These are phyloP conservation scores for Physocephala rufipes DNA, from an alignment of 2,888 invertebrate species.

Conservation along the genomic window DNA sequence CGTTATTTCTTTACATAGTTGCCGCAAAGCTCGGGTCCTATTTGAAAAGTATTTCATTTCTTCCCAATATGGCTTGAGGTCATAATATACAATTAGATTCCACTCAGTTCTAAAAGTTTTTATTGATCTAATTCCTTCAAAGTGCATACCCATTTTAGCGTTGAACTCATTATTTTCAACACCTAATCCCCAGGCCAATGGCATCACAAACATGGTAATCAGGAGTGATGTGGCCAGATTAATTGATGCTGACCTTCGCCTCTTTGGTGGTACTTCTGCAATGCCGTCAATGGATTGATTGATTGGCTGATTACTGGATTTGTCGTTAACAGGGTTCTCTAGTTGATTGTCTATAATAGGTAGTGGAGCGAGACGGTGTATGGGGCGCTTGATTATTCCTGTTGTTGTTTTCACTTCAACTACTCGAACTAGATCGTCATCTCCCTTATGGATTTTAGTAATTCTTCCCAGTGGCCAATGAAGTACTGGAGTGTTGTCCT, in stretches of 20 bases:
- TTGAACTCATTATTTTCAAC: conserved; percentile 12
- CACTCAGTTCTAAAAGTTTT: conserved; percentile 3
- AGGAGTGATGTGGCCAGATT: not conserved
- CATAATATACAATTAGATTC: conserved; percentile 10
- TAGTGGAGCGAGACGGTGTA: conserved; percentile 2
- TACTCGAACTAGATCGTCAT: too few species aligned
- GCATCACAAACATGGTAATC: not conserved
- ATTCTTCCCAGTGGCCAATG: conserved; percentile 15
- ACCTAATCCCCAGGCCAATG: not conserved
- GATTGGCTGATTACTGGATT: not conserved
- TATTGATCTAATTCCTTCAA: conserved; percentile 14
- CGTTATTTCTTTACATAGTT: not conserved
- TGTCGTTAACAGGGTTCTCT: not conserved
- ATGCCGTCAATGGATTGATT: not conserved
- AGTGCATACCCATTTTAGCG: too few species aligned
- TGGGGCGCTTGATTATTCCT: not conserved
- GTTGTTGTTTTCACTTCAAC: too few species aligned
- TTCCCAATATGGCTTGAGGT: conserved; percentile 2
- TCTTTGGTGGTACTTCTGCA: not conserved
- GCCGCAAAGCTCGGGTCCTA: not conserved
- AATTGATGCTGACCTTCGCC: conserved; percentile 2
- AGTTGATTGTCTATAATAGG: conserved; percentile 8
- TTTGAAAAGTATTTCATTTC: not conserved
- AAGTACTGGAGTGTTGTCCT: conserved; percentile 12
- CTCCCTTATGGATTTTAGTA: not conserved